phyloP scores from a whole-genome alignment of 2,888 invertebrate genomes.

The Laothoe populi region DNA sequence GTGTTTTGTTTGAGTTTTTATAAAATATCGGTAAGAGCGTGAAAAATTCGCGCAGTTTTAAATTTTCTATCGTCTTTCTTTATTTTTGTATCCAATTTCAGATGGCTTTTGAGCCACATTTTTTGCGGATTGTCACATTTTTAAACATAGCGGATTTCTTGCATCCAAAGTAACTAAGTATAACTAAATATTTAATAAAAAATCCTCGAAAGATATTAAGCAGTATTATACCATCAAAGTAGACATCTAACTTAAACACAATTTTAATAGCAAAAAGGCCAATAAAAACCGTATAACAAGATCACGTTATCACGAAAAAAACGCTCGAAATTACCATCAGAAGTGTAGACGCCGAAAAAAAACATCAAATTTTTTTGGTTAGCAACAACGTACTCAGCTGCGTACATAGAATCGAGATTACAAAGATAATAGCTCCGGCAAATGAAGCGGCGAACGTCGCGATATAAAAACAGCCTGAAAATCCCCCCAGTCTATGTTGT shows the following conservation, averaged over 20 bases:
- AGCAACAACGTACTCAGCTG: slow-evolving; percentile 21
- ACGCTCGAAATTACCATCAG: slow-evolving; percentile 18
- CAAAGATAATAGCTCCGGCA: slow-evolving; percentile 57
- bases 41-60: slow-evolving; percentile 11
- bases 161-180: not conserved
- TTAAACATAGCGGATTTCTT: not conserved
- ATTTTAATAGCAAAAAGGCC: slow-evolving; percentile 14
- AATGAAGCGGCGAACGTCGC: slow-evolving; percentile 57
- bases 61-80: slow-evolving; percentile 1
- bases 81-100: not conserved
- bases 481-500: slow-evolving; percentile 56
- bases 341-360: slow-evolving; percentile 12
- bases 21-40: slow-evolving; percentile 22
- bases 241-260: not conserved
- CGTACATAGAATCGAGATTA: slow-evolving; percentile 42
- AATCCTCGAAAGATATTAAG: not conserved
- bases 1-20: slow-evolving; percentile 9
- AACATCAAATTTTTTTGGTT: slow-evolving; percentile 27
- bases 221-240: not conserved
- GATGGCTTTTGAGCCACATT: not conserved
- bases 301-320: slow-evolving; percentile 15
- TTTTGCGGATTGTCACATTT: slow-evolving; percentile 1
- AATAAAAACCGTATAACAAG: slow-evolving; percentile 19
- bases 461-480: slow-evolving; percentile 61
- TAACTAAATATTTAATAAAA: not conserved